Conservation (phyloP, 2,888 invertebrate genomes). For the Ectemnius continuus region DNA sequence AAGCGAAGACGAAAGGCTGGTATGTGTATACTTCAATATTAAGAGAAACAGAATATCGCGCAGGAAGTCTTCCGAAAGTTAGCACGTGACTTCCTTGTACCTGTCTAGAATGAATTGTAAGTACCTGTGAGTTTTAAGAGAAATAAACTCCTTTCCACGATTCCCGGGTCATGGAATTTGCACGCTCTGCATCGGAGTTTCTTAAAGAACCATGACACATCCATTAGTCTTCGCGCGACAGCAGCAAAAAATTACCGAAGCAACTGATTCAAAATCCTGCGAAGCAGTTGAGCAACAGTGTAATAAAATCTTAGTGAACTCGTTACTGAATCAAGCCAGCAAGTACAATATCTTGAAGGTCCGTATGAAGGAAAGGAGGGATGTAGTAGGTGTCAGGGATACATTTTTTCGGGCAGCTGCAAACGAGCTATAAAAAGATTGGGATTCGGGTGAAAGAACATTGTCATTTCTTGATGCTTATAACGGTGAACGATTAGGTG, state of each 20-base stretch:
- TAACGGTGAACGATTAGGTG: constrained; percentile 16
- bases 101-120: constrained; percentile 38
- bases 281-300: no score
- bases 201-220: no score
- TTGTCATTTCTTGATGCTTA: background rate
- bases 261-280: no score
- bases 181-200: no score
- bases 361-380: background rate
- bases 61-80: constrained; percentile 37
- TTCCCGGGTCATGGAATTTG: background rate
- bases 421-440: no score
- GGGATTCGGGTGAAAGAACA: background rate
- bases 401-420: no score
- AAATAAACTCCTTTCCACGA: constrained; percentile 3
- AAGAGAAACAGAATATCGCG: background rate
- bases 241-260: no score
- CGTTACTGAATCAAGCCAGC: no score
- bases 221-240: no score
- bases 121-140: background rate
- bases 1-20: no score
- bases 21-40: no score
- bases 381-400: background rate
- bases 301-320: no score
- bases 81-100: constrained; percentile 54
- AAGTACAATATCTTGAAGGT: background rate